Base-by-base conservation (phyloP, 2,113 vertebrate genomes). In the Phycodurus eques region DNA sequence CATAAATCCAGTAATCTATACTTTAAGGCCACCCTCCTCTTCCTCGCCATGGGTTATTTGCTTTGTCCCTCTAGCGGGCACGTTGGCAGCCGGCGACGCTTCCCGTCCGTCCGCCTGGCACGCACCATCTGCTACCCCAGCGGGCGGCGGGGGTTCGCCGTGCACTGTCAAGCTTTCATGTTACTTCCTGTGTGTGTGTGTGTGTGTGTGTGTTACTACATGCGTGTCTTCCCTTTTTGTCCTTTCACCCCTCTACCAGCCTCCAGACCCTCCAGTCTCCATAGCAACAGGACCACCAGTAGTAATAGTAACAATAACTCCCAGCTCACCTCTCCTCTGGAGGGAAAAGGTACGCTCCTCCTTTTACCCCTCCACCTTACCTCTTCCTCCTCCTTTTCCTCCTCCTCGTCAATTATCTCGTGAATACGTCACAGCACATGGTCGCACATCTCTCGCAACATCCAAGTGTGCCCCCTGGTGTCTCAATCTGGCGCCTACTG, bases 301-400 rank as follows among this genome's bases (percentile, higher is more conserved):
- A 96, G 94, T 92, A 96, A 96, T 95, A 96, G 95, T 94, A 96
- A 96, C 95, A 96, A 96, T 93, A 96, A 96, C 92, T 95, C 85
- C 70, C 87, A 88, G 74, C 88, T 90, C 76, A 76, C 93, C 84
- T 96, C 95, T 88, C 93, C 95, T 88, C 90, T 95, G 92, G 94
- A 95, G 94, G 92, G 91, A 87, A 96, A 96, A 98, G 96, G 95
- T 98, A 97, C 79, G 94, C 92, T 90, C 84, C 89, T 88, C 87
- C 75, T 83, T 80, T 83, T 87, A 13, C 20, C 19, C 11, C 59
- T 60, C 43, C 15, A 27, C 61, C 22, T 43, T 43, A 47, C 51
- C 31, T 44, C 5, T 22, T 63, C 8, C 12, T 56, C 5, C 67
- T 27, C 17, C 53, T 20, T 1, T 54, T 79, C 39, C 57, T 33